Evolutionary conservation across 2,113 vertebrate species (phyloP).

Genomic region (Cettia cetti): DNA sequence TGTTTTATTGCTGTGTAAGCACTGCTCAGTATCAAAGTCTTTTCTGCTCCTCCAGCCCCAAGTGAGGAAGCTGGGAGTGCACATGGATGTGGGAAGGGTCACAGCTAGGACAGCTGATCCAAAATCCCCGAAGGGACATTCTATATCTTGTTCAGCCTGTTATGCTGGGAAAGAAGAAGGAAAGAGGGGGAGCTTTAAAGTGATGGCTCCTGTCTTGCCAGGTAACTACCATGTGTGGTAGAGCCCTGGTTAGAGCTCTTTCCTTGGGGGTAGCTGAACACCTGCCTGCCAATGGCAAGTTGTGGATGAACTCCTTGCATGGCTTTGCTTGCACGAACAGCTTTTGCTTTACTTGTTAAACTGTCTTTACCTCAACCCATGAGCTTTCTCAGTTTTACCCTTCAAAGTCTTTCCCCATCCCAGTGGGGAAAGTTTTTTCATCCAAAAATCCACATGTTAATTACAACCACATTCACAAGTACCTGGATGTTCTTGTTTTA

Average conservation of each 20-base stretch:
- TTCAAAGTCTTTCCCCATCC: neutral
- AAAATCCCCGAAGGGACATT: neutral
- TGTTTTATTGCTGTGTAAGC: neutral
- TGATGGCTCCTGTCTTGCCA: neutral
- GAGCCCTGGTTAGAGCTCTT: neutral
- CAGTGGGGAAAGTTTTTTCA: neutral
- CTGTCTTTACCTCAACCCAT: neutral
- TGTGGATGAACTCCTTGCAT: neutral
- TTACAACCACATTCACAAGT: neutral
- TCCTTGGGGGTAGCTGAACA: neutral
- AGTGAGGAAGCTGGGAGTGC: neutral
- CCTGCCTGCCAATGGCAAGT: rapidly evolving
- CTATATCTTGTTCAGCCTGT: neutral
- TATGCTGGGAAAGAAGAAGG: neutral
- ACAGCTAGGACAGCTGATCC: neutral
- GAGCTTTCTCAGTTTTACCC: neutral
- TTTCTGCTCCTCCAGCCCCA: neutral
- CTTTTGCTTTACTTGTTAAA: neutral
- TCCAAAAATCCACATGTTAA: neutral
- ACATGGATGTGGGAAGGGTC: neutral
- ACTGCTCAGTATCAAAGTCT: neutral
- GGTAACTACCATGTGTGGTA: rapidly evolving
- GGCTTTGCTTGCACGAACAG: neutral
- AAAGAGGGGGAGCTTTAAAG: rapidly evolving
- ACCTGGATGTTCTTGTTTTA: neutral